Conservation (phyloP, 2,888 invertebrate species). For the Metopia argyrocephala region DNA sequence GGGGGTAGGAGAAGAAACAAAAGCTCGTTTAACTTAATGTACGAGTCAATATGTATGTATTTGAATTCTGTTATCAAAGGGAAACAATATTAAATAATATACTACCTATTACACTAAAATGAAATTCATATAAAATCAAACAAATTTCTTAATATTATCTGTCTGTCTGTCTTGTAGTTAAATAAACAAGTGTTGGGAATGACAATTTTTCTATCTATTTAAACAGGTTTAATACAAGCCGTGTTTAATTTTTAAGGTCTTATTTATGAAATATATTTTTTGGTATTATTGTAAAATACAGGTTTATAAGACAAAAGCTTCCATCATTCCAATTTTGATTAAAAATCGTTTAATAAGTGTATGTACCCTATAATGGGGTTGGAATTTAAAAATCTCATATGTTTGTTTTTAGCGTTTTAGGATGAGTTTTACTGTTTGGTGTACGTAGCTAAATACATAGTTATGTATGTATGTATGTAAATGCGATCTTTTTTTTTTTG, state of each 20-base stretch:
- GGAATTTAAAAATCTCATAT: too few relatives aligned
- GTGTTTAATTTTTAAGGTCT: too few relatives aligned
- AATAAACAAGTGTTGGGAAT: slow-evolving; percentile 13
- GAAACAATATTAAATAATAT: slow-evolving; percentile 54
- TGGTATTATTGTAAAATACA: too few relatives aligned
- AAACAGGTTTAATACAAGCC: slow-evolving; percentile 57
- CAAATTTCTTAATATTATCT: slow-evolving; percentile 26
- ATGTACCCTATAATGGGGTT: too few relatives aligned
- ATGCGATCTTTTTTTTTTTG: too few relatives aligned
- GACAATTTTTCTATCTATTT: slow-evolving; percentile 39
- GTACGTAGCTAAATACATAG: too few relatives aligned
- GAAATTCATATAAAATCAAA: slow-evolving; percentile 51
- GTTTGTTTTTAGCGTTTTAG: too few relatives aligned
- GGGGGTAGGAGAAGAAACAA: background rate
- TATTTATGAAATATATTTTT: too few relatives aligned
- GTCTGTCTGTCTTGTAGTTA: background rate
- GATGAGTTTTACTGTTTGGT: too few relatives aligned
- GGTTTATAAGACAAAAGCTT: too few relatives aligned
- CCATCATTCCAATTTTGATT: too few relatives aligned
- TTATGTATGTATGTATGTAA: background rate
- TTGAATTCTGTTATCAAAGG: slow-evolving; percentile 47
- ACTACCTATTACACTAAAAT: slow-evolving; percentile 46
- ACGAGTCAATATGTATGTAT: slow-evolving; percentile 21
- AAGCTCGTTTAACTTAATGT: slow-evolving; percentile 52
- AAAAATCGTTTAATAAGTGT: too few relatives aligned